phyloP scores from a whole-genome alignment of 2,797 vertebrate genomes.

The Amniataba percoides region DNA sequence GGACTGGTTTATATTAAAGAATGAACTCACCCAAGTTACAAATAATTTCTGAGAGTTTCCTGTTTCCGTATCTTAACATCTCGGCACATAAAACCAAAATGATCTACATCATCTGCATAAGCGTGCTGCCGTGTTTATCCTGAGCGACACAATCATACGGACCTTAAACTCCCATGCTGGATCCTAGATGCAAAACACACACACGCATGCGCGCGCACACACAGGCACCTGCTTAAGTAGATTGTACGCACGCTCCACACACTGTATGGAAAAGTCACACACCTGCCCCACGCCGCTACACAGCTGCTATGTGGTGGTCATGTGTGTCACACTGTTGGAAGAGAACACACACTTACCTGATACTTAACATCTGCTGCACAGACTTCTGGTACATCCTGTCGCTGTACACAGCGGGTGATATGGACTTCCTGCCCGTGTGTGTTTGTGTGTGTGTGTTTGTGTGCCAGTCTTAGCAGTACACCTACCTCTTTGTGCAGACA shows the following conservation, averaged over 20 bases:
- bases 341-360: constrained; percentile 63
- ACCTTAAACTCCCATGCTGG: neutral
- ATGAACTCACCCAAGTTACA: neutral
- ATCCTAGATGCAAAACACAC: constrained; percentile 3
- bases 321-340: constrained; percentile 51
- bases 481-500: constrained; percentile 88
- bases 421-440: constrained; percentile 50
- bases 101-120: neutral
- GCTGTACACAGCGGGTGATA: constrained; percentile 17
- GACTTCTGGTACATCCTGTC: constrained; percentile 37
- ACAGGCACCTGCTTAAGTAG: constrained; percentile 37
- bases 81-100: neutral
- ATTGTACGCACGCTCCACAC: constrained; percentile 6
- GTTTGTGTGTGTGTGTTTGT: constrained; percentile 39
- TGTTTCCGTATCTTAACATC: too few species aligned
- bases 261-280: constrained; percentile 56
- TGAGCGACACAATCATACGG: neutral
- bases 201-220: neutral
- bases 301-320: constrained; percentile 19
- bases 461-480: constrained; percentile 73
- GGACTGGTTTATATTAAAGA: neutral
- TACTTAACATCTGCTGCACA: constrained; percentile 11
- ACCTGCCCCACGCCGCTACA: constrained; percentile 49
- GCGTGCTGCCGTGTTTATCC: constrained; percentile 11
- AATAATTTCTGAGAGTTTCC: neutral